These are phyloP conservation scores for Edolisoma coerulescens DNA, from an alignment of 2,113 vertebrate species.

Conservation along the genomic window DNA sequence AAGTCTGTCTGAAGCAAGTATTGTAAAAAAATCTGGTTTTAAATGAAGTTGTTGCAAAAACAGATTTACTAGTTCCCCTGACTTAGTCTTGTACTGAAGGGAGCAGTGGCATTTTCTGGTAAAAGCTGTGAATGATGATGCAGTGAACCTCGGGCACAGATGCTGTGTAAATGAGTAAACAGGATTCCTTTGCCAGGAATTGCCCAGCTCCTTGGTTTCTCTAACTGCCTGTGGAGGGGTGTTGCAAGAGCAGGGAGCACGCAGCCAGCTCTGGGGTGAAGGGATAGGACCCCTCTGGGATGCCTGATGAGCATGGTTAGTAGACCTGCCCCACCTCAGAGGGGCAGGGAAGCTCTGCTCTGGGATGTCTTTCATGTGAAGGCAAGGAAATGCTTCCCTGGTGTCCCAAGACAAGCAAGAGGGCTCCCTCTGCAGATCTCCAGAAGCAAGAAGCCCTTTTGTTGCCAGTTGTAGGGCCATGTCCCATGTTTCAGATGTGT, in stretches of 20 bases:
- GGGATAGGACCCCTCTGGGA: neutral
- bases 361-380: neutral
- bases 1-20: neutral
- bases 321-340: neutral
- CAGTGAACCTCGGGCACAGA: neutral
- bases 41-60: neutral
- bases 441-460: neutral
- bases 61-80: neutral
- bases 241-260: neutral
- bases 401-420: neutral
- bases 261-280: neutral
- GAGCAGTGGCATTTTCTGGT: neutral
- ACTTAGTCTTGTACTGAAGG: neutral
- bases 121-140: neutral
- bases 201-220: neutral
- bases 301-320: neutral
- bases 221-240: neutral
- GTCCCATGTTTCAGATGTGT: neutral
- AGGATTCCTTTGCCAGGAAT: neutral
- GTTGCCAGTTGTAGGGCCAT: neutral
- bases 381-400: neutral
- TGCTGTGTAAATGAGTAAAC: neutral
- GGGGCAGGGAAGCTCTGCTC: neutral
- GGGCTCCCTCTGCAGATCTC: neutral
- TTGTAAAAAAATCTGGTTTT: neutral